Evolutionary conservation across 1,140 invertebrate species (phyloP).

Genomic region (Neotoxoptera formosana): DNA sequence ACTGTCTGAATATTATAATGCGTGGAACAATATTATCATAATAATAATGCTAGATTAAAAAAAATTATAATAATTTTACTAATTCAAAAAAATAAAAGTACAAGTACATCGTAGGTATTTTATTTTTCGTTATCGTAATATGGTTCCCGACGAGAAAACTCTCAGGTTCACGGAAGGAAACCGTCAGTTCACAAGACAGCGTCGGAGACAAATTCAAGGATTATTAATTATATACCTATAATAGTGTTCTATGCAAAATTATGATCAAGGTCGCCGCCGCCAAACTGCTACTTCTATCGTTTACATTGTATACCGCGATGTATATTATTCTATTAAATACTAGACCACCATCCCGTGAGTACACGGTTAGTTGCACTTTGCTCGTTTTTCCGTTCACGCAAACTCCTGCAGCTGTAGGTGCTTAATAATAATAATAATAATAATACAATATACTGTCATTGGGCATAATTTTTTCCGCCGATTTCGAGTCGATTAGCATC

Average conservation of each 20-base stretch:
- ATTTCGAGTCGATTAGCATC: not conserved
- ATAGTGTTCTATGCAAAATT: conserved; percentile 13
- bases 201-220: conserved; percentile 28
- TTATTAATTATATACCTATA: conserved; percentile 36
- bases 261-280: not conserved
- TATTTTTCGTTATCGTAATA: not conserved
- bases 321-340: conserved; percentile 7
- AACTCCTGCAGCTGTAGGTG: not conserved
- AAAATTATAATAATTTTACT: not conserved
- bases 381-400: not conserved
- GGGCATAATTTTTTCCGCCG: not conserved
- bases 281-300: not conserved
- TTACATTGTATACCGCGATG: not conserved
- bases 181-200: not conserved
- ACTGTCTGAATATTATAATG: not conserved
- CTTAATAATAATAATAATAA: no score
- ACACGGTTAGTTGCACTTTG: conserved; percentile 1
- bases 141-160: not conserved
- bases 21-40: not conserved
- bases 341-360: not conserved
- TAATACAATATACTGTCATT: not conserved
- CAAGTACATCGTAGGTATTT: not conserved
- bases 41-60: not conserved
- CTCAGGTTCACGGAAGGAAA: not conserved
- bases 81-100: not conserved